A percentile compares a stretch with the other conserved stretches of the same genome.
Evolutionary conservation across 2,797 vertebrate genomes (phyloP).

Genomic region (Acrossocheilus fasciatus): DNA sequence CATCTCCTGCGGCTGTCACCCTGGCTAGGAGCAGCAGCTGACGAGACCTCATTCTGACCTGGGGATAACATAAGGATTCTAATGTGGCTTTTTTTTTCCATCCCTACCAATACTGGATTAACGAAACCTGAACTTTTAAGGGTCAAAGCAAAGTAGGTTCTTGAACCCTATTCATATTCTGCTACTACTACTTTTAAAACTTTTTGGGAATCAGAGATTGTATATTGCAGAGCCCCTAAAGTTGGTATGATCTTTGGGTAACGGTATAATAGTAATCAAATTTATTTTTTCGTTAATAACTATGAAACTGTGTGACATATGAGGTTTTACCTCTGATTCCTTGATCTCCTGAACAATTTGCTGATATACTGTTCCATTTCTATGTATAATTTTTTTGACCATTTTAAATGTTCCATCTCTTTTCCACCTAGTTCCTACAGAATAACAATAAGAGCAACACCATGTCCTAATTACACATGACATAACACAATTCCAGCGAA

Average conservation of each 20-base stretch:
- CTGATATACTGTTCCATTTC: not conserved
- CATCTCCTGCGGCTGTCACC: conserved; percentile 76
- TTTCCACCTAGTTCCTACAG: not conserved
- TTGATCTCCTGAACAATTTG: not conserved
- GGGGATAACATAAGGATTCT: conserved; percentile 74
- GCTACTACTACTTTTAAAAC: not conserved
- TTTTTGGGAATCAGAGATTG: not conserved
- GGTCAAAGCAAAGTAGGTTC: not conserved
- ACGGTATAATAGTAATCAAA: not conserved
- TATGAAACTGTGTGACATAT: not conserved
- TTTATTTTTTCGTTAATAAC: not conserved
- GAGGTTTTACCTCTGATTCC: not conserved
- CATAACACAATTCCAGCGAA: too few species aligned
- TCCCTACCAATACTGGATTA: not conserved
- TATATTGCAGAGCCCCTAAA: not conserved
- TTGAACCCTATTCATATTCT: not conserved
- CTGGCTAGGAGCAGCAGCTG: conserved; percentile 71
- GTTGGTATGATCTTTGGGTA: not conserved
- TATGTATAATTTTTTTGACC: not conserved
- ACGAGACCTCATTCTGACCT: conserved; percentile 77
- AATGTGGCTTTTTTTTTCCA: conserved; percentile 55
- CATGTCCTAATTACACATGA: too few species aligned
- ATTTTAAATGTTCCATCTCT: not conserved
- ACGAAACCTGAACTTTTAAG: conserved; percentile 35
- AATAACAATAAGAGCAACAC: not conserved